A percentile compares a stretch with the other conserved stretches of the same genome.
These are phyloP conservation scores for Eubucco bourcierii DNA, from an alignment of 2,113 vertebrate species.

Conservation along the genomic window DNA sequence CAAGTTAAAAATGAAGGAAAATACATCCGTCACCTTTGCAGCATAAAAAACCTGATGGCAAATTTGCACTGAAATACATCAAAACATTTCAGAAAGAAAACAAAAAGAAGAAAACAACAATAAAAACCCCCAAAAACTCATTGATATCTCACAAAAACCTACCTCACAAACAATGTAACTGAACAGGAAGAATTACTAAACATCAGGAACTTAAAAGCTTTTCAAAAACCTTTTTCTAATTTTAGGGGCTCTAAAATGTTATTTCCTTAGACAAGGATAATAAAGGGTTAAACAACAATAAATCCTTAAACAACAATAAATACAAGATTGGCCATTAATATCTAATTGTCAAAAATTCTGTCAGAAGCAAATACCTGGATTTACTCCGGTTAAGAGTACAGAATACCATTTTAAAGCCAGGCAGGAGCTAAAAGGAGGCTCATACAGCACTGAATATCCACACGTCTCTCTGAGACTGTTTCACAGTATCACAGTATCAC, in stretches of 20 bases:
- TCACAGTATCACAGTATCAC: too few relatives aligned
- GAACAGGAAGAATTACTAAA: not conserved
- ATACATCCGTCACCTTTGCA: not conserved
- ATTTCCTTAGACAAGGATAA: constrained; percentile 2
- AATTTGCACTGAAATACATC: not conserved
- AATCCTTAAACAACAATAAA: too few relatives aligned
- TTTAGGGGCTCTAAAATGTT: not conserved
- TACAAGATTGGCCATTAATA: not conserved
- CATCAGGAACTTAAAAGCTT: not conserved
- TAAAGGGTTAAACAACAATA: too few relatives aligned
- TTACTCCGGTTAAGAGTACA: too few relatives aligned
- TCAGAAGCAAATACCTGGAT: not conserved
- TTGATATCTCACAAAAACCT: not conserved
- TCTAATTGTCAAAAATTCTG: not conserved
- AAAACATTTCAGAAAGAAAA: not conserved
- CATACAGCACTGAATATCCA: not conserved
- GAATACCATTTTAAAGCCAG: not conserved
- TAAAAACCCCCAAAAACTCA: too few relatives aligned
- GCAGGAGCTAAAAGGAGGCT: not conserved
- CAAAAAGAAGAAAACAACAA: too few relatives aligned
- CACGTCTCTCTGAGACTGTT: too few relatives aligned
- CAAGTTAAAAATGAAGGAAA: not conserved
- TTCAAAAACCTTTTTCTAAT: not conserved
- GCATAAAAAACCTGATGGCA: not conserved
- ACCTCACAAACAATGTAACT: not conserved